phyloP scores from a whole-genome alignment of 2,113 vertebrate species.

The Lepus europaeus region DNA sequence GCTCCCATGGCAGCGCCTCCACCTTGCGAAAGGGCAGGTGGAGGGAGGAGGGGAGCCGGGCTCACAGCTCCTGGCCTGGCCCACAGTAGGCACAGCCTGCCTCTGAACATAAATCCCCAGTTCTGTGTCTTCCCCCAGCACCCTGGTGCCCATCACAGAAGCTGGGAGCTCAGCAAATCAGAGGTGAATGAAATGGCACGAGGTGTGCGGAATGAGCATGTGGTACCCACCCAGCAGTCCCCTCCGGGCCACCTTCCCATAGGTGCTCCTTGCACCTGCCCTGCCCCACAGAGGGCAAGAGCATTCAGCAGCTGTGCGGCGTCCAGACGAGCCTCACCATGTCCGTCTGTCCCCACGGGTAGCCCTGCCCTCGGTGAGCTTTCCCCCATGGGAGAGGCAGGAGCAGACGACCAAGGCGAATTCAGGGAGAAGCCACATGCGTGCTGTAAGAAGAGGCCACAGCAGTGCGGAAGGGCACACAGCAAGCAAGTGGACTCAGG shows the following conservation, averaged over 20 bases:
- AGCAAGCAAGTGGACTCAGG: background rate
- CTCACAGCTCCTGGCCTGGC: background rate
- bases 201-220: background rate
- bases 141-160: background rate
- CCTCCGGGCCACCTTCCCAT: background rate
- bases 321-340: constrained; percentile 50
- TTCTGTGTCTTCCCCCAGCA: background rate
- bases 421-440: background rate
- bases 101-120: background rate
- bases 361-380: constrained; percentile 41
- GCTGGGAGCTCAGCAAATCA: background rate
- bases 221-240: background rate
- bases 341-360: background rate
- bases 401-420: background rate
- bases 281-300: background rate
- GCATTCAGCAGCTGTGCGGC: background rate
- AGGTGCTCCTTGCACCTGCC: background rate
- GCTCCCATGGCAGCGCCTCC: no score
- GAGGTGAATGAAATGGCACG: background rate
- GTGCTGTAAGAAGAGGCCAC: background rate
- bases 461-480: background rate
- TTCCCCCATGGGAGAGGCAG: background rate
- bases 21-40: background rate
- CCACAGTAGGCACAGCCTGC: background rate
- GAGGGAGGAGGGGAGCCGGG: background rate